Base-by-base conservation (phyloP, 2,888 invertebrate species). In the Athrips mouffetella region DNA sequence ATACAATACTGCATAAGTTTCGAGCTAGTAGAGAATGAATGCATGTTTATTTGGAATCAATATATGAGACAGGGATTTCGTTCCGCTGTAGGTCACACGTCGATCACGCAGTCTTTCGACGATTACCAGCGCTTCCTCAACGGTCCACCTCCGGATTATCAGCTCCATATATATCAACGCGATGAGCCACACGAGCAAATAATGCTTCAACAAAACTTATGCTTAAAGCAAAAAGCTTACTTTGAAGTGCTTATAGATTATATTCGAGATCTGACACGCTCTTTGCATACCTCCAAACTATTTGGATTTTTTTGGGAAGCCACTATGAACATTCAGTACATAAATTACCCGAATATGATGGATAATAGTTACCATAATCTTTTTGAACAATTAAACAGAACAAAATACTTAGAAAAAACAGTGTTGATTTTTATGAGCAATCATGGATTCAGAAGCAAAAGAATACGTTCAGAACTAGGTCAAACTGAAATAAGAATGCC, bases 401-500 rank as follows among this genome's bases (percentile, higher is more conserved):
- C 76, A 0, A 84, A 87, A 0, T 70, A 89, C 18, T 72, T 94
- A 15, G 89, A 93, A 37, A 83, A 90, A 13, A 93, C 94, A 0
- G 88, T 91, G 7, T 52, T 92, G n/a, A 73, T 95, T 11, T 71
- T 94, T 3, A 89, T 95, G 87, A 95, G 96, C 69, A 96, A 96
- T 68, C 96, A 96, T 64, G 96, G 96, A 0, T 91, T 95, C 48
- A 86, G 96, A 50, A 84, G 82, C 2, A 94, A 95, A 54, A 89
- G 95, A 3, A 30, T 4, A 11, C 4, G 4, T 15, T 82, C 95
- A 0, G 94, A 93, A 70, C 94, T 95, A 73, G 94, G 94, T 0
- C 88, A 91, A 67, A 88, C 96, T 67, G 96, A 97, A 75, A 96
- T 95, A 70, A 90, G 95, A 33, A 87, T 96, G 47, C 96, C 97